Evolutionary conservation across 2,113 vertebrate genomes (phyloP), one percentile per base, ranked within the genome.

Genomic region (Phylloscopus trochiloides): DNA sequence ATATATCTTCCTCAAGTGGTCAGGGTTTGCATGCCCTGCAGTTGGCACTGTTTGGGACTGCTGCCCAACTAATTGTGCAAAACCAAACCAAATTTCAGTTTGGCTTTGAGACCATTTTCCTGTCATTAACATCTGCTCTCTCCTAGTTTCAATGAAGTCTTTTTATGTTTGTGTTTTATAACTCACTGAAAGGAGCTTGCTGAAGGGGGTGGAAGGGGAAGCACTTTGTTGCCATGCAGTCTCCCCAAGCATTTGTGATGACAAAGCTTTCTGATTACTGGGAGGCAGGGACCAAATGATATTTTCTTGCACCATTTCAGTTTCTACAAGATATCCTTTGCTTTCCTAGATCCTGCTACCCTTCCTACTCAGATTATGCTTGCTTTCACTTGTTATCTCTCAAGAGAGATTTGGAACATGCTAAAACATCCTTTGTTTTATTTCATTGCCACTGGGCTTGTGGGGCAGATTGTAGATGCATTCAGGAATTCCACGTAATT

Each of bases 91-190:
- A 80, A 91, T 92, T 86, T 82, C 74, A 51, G 57, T 81, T 93
- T 90, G 86, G 61, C 91, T 90, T 95, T 70, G 83, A 92, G 96
- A 65, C 54, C 14, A 28, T 95, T 96, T 94, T 90, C n/a, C 90
- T 97, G 38, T 87, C 90, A 90, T 91, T 94, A 97, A 96, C 92
- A 94, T 96, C 96, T 97, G 92, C 70, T 92, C 59, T 96, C 80
- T 96, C 58, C 88, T 55, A 77, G 83, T 81, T 77, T 92, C 63
- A 47, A 8, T 68, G 70, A 91, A 85, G 67, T 65, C 36, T 77
- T 96, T 94, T 88, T 84, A 76, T 84, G 54, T 75, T 89, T 32
- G 19, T 55, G 31, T 92, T 84, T 94, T 92, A 54, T 83, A 92
- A 84, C 38, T 74, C 48, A 24, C 36, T 83, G 61, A 97, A 96